A percentile compares a stretch with the other conserved stretches of the same genome.
These are phyloP conservation scores for Luperina testacea DNA, from an alignment of 2,888 invertebrate genomes.

Conservation along the genomic window DNA sequence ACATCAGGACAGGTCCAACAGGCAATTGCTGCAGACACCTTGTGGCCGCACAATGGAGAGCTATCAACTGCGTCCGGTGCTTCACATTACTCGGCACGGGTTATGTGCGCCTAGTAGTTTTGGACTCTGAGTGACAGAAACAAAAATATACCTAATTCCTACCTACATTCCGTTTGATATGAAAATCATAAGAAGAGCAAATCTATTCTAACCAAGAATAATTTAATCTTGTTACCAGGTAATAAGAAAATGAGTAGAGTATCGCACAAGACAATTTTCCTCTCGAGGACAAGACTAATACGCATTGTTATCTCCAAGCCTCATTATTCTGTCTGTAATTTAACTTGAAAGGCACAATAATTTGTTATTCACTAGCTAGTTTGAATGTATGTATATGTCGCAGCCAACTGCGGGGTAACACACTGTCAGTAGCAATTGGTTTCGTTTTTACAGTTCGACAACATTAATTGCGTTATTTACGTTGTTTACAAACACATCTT, in stretches of 20 bases:
- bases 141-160: background rate
- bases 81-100: slow-evolving; percentile 58
- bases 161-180: background rate
- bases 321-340: background rate
- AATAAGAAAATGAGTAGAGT: too few species aligned
- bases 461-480: too few species aligned
- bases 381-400: background rate
- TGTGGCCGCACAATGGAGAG: slow-evolving; percentile 66
- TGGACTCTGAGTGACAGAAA: slow-evolving; percentile 15
- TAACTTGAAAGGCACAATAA: background rate
- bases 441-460: too few species aligned
- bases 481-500: too few species aligned
- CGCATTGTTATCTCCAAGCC: background rate
- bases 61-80: slow-evolving; percentile 70
- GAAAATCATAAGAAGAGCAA: background rate
- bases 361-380: background rate
- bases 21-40: slow-evolving; percentile 69
- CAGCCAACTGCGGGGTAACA: too few species aligned
- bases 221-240: background rate
- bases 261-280: background rate
- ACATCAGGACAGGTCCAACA: slow-evolving; percentile 69
- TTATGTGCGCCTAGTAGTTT: slow-evolving; percentile 54
- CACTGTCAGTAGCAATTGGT: too few species aligned
- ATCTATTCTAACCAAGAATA: background rate
- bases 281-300: background rate